Conservation (phyloP, 92 coral and sea anemone species). For the Umimayanthus chanpuru region DNA sequence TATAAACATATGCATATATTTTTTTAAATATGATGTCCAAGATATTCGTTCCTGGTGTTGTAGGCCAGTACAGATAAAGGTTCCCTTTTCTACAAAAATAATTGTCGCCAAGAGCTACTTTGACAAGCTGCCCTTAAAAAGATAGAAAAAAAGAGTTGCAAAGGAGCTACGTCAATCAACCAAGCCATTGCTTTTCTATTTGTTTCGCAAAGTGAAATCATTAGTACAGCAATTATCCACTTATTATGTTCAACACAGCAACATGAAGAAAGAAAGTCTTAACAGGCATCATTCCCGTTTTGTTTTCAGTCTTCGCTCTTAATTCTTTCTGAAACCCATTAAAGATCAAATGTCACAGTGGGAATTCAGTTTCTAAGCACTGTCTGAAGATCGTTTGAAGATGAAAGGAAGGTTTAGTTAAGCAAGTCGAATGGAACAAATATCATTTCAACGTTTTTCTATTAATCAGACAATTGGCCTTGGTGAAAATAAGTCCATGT, state of each 20-base stretch:
- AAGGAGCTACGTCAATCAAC: background rate
- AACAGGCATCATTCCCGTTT: background rate
- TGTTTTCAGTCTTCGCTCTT: background rate
- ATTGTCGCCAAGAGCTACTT: background rate
- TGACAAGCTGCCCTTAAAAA: background rate
- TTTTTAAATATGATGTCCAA: background rate
- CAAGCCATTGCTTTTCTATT: background rate
- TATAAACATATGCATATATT: background rate
- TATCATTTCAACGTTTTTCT: background rate
- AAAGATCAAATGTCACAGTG: background rate
- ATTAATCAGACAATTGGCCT: background rate
- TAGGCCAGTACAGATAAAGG: background rate
- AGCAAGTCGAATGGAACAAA: background rate
- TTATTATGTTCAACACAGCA: background rate
- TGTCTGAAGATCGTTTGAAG: background rate
- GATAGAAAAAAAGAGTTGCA: background rate
- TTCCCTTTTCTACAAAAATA: background rate
- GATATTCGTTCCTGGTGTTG: background rate
- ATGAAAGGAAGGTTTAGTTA: background rate
- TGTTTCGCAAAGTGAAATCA: background rate
- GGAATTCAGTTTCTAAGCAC: background rate
- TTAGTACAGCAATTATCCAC: background rate
- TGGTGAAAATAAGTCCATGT: background rate
- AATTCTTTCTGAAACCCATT: background rate
- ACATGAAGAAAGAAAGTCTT: background rate